These are phyloP conservation scores for Gambusia holbrooki DNA, from an alignment of 2,113 vertebrate genomes.

Conservation along the genomic window DNA sequence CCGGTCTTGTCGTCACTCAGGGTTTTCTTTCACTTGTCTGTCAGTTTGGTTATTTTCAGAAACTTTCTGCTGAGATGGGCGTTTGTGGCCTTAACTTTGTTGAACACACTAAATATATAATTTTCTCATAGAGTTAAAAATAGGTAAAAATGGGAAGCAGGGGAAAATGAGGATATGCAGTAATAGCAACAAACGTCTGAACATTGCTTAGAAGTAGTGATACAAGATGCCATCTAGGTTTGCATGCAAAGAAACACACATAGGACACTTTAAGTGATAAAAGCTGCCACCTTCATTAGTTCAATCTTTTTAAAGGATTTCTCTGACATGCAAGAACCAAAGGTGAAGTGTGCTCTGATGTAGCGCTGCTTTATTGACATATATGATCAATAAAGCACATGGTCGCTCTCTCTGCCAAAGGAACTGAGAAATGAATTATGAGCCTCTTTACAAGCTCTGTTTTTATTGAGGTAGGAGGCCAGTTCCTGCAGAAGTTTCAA, in stretches of 20 bases:
- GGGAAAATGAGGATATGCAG: slow-evolving; percentile 52
- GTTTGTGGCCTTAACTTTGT: slow-evolving; percentile 28
- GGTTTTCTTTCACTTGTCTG: slow-evolving; percentile 58
- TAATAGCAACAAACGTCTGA: slow-evolving; percentile 40
- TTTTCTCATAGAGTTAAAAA: slow-evolving; percentile 49
- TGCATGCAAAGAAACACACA: slow-evolving; percentile 1
- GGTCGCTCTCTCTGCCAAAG: background rate
- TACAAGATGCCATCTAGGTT: slow-evolving; percentile 20
- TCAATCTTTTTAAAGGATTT: background rate
- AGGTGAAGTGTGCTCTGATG: too few relatives aligned
- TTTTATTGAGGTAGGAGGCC: background rate
- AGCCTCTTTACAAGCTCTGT: background rate
- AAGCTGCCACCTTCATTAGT: background rate
- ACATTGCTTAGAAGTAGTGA: slow-evolving; percentile 25
- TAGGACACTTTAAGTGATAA: background rate
- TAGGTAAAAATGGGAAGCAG: slow-evolving; percentile 49
- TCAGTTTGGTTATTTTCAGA: slow-evolving; percentile 52
- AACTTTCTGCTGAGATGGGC: slow-evolving; percentile 41
- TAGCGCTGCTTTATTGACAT: background rate
- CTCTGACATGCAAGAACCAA: too few relatives aligned
- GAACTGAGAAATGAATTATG: background rate
- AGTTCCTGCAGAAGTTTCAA: background rate
- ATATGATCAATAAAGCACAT: background rate
- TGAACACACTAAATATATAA: slow-evolving; percentile 56
- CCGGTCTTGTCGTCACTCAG: slow-evolving; percentile 23